Evolutionary conservation across 2,113 vertebrate genomes (phyloP), one percentile per base, ranked within the genome.

Genomic region (Odobenus rosmarus): DNA sequence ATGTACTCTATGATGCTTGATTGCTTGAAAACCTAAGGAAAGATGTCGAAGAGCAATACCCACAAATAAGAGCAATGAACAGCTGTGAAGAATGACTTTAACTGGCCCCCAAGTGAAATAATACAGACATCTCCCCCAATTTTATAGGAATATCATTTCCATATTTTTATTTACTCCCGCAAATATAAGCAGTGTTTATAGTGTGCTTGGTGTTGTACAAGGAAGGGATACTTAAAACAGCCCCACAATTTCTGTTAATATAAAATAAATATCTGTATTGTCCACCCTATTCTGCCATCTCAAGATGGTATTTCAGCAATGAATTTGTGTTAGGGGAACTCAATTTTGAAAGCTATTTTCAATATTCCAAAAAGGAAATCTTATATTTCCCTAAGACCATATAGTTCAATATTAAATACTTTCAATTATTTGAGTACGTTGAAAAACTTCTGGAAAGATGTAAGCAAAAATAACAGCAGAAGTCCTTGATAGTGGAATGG

Each of bases 341-440:
- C 51, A 33, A 55, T 84, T 89, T 93, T 62, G 5, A 96, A 96
- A 93, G 83, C 67, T 67, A 49, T 76, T 69, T 84, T 84, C 85
- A 69, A 59, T 83, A 89, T 69, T 69, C 49, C 18, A 42, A n/a
- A 80, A 92, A 92, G 15, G 59, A 92, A 55, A 67, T 49, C 12
- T 71, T 61, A 18, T 7, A 90, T 95, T 90, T 94, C 53, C 53
- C 62, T 33, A 84, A 96, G 39, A 74, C 3, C 49, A 39, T 21
- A 12, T 28, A 69, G 33, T 33, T 55, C 33, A 95, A 69, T 81
- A 87, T 15, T n/a, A 39, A 90, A 51, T 76, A 42, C n/a, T 77
- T 94, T 53, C 13, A 88, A 85, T 67, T 64, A 59, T 82, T 69
- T 85, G 42, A 77, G 19, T 72, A 51, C 23, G 11, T 53, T 93